Evolutionary conservation across 2,888 invertebrate species (phyloP).

Genomic region (Acleris literana): DNA sequence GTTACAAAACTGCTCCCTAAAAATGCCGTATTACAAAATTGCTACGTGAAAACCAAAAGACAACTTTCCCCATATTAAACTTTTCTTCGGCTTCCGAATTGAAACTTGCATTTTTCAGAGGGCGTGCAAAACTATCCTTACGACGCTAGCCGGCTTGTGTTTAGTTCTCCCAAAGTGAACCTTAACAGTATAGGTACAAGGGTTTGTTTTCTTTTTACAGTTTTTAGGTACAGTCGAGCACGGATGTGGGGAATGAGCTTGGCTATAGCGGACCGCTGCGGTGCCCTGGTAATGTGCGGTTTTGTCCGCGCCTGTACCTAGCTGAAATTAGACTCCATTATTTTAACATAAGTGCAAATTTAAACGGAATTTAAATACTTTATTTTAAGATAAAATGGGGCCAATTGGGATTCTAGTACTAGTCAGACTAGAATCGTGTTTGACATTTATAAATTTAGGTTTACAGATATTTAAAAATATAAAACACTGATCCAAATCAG

Average conservation of each 20-base stretch:
- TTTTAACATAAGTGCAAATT: conserved; percentile 22
- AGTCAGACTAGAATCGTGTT: too few species aligned
- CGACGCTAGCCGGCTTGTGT: background rate
- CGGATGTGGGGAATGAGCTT: conserved; percentile 39
- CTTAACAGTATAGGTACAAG: background rate
- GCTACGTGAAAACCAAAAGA: conserved; percentile 20
- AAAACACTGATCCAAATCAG: too few species aligned
- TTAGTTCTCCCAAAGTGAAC: background rate
- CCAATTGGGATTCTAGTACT: too few species aligned
- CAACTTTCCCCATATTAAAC: conserved; percentile 31
- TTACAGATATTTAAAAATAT: too few species aligned
- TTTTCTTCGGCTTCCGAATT: conserved; percentile 32
- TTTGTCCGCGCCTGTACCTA: conserved; percentile 27
- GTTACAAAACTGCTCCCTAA: too few species aligned
- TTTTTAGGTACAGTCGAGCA: conserved; percentile 26
- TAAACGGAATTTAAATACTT: background rate
- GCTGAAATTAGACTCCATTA: conserved; percentile 29
- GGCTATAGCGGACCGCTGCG: conserved; percentile 21
- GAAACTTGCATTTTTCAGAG: conserved; percentile 36
- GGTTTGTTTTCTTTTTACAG: conserved; percentile 1
- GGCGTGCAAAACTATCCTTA: conserved; percentile 26
- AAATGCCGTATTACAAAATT: background rate
- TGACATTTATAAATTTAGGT: too few species aligned
- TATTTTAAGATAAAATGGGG: too few species aligned
- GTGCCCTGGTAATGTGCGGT: conserved; percentile 34